phyloP scores from a whole-genome alignment of 2,888 invertebrate species.

The Xestia c-nigrum region DNA sequence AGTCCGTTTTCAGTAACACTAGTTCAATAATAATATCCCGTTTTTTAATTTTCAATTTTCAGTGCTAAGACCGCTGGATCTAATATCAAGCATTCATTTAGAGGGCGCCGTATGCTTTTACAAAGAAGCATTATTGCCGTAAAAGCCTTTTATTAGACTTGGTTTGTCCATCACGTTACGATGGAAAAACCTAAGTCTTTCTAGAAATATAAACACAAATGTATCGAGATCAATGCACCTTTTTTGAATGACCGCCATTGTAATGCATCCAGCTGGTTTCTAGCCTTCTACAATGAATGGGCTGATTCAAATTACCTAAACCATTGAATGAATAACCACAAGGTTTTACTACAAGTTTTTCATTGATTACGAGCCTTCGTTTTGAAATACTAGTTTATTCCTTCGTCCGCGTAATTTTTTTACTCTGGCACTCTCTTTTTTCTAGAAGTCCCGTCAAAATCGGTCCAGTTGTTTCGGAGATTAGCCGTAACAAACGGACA shows the following conservation, averaged over 20 bases:
- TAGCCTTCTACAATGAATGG: not conserved
- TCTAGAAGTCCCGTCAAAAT: too few relatives aligned
- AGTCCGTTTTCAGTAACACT: too few relatives aligned
- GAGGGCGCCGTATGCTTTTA: not conserved
- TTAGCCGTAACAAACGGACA: too few relatives aligned
- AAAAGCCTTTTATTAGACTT: conserved; percentile 8
- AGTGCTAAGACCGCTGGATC: not conserved
- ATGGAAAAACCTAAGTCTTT: conserved; percentile 13
- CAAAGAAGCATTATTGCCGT: not conserved
- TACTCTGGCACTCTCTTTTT: too few relatives aligned
- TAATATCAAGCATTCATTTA: not conserved
- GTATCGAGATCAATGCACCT: not conserved
- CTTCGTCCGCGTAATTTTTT: too few relatives aligned
- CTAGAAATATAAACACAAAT: not conserved
- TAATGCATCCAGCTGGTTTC: not conserved
- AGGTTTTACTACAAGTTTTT: not conserved
- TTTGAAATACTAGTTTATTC: too few relatives aligned
- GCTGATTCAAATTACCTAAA: not conserved
- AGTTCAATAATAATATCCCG: too few relatives aligned
- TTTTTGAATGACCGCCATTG: not conserved
- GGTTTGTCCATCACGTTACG: not conserved
- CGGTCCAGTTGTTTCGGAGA: too few relatives aligned
- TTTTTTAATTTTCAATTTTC: not conserved
- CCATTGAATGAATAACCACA: not conserved
- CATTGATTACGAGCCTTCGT: too few relatives aligned